Conservation (phyloP, 2,113 vertebrate genomes). For the Zapus hudsonius region DNA sequence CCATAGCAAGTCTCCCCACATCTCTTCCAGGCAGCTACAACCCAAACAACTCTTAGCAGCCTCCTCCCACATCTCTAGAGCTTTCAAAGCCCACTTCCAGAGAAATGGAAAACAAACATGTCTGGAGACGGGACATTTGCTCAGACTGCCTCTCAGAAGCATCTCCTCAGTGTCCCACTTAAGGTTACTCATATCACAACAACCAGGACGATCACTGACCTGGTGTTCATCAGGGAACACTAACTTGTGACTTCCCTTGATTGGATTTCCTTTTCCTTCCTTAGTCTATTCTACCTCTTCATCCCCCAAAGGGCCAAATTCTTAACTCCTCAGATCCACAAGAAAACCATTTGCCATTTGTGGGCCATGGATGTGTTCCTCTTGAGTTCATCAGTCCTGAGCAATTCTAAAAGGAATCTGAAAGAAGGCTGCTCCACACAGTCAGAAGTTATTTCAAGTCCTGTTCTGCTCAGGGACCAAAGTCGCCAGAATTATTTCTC, state of each 20-base stretch:
- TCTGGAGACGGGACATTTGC: neutral
- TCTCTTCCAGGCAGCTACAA: neutral
- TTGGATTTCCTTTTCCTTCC: neutral
- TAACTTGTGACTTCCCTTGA: neutral
- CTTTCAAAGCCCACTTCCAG: neutral
- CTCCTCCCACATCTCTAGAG: neutral
- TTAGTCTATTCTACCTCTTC: neutral
- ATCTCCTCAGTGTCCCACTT: neutral
- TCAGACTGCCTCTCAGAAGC: neutral
- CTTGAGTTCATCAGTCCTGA: neutral
- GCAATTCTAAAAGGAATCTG: neutral
- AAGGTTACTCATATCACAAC: neutral
- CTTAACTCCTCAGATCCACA: neutral
- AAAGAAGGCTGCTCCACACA: neutral
- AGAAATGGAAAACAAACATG: neutral
- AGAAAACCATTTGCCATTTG: conserved; percentile 32
- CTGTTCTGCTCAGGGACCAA: neutral
- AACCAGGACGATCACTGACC: neutral
- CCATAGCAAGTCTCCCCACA: neutral
- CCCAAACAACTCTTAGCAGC: too few relatives aligned
- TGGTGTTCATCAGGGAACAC: neutral
- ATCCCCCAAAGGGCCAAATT: neutral
- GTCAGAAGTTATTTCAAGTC: neutral
- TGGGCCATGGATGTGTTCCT: neutral
- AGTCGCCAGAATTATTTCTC: neutral